A percentile compares a stretch with the other conserved stretches of the same genome.
Conservation (phyloP, 2,888 invertebrate genomes). For the Drosophila engyochracea region DNA sequence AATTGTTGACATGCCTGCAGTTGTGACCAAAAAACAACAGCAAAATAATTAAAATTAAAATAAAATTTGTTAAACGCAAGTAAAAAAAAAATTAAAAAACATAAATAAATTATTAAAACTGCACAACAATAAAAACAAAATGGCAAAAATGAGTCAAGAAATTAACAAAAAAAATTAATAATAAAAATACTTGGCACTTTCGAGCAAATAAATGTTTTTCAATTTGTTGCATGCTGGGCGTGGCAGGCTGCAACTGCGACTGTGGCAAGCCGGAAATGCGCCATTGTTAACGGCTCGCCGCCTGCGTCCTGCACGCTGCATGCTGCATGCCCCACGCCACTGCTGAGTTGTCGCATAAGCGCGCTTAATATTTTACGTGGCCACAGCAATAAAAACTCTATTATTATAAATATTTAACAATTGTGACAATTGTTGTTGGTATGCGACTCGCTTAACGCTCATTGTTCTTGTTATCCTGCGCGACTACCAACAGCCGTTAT, state of each 20-base stretch:
- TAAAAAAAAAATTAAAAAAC: neutral
- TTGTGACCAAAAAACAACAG: conserved; percentile 12
- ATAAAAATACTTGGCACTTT: conserved; percentile 33
- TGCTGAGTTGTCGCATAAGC: conserved; percentile 55
- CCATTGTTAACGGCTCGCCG: conserved; percentile 61
- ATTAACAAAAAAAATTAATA: conserved; percentile 7
- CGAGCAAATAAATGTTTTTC: conserved; percentile 74
- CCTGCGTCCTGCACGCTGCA: conserved; percentile 24
- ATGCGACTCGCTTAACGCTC: conserved; percentile 67
- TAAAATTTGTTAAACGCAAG: conserved; percentile 11
- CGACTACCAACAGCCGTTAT: conserved; percentile 37
- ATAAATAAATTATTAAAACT: conserved; percentile 10
- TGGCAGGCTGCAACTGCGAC: conserved; percentile 27
- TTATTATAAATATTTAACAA: conserved; percentile 81
- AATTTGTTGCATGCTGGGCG: conserved; percentile 51
- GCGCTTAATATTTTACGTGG: conserved; percentile 74
- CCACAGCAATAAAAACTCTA: conserved; percentile 73
- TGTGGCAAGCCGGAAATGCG: conserved; percentile 53
- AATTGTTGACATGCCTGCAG: conserved; percentile 35
- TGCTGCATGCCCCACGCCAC: neutral
- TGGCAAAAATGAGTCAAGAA: conserved; percentile 4
- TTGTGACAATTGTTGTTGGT: conserved; percentile 78
- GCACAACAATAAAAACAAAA: neutral
- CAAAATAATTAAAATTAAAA: conserved; percentile 33
- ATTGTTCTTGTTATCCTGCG: conserved; percentile 57